Conservation (phyloP, 2,797 vertebrate genomes). For the Hipposideros larvatus region DNA sequence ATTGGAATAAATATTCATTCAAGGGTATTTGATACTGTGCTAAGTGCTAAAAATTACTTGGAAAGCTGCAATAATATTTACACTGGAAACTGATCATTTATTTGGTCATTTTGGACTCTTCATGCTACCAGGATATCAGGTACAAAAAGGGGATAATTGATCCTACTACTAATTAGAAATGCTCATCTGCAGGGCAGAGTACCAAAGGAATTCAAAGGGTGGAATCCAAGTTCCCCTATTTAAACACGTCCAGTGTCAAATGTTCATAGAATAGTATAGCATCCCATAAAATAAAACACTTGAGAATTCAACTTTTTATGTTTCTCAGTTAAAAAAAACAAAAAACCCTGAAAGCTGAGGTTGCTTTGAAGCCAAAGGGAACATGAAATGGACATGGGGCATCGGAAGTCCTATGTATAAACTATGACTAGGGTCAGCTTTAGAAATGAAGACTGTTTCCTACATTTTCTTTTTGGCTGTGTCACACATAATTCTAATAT, state of each 20-base stretch:
- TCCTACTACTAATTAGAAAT: not conserved
- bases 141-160: not conserved
- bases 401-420: not conserved
- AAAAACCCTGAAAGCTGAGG: not conserved
- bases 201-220: not conserved
- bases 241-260: not conserved
- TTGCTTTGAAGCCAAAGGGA: not conserved
- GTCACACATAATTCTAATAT: not conserved
- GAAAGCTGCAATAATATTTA: not conserved
- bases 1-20: not conserved
- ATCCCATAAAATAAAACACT: not conserved
- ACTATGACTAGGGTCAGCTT: not conserved
- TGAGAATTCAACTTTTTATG: not conserved
- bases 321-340: not conserved
- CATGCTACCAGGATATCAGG: not conserved
- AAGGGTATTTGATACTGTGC: not conserved
- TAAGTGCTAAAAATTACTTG: not conserved
- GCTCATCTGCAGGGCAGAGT: not conserved
- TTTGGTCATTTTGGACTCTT: not conserved
- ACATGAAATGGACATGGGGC: not conserved
- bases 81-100: not conserved
- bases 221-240: not conserved
- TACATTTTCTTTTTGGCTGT: not conserved
- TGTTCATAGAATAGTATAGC: not conserved
- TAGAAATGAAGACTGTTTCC: not conserved